Base-by-base conservation (phyloP, 2,888 invertebrate species). In the Dolomedes plantarius region DNA sequence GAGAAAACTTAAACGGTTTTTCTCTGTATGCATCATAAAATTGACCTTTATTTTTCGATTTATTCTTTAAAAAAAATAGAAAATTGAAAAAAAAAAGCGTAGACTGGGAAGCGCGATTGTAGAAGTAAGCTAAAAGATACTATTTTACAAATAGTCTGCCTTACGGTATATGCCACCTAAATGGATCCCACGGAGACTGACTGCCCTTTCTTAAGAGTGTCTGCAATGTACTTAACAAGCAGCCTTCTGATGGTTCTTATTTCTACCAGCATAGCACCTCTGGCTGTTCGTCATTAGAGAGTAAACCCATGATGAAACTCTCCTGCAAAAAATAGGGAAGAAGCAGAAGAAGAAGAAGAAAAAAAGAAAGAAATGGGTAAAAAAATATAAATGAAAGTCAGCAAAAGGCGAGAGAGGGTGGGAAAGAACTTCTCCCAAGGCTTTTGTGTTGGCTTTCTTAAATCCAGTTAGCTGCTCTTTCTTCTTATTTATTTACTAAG, bases 401-500 rank as follows among this genome's bases (percentile, higher is more conserved):
- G 56, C 31, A 41, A 46, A 36, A 72, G 11, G 27, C 31, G 41
- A 50, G 36, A 16, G 41, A 19, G 41, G n/a, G 46, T n/a, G n/a
- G n/a, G 27, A 67, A 69, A 56, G 62, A 69, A 62, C 29, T 69
- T 31, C 67, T 16, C n/a, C n/a, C 62, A 39, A 27, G 19, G 46
- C 79, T 71, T 82, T 75, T 82, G 82, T 82, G 74, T 46, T 82
- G 56, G 56, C 69, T 75, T 69, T 69, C 82, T 67, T 69, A 82
- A 82, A 82, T 82, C 82, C 82, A 75, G 82, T 82, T 82, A 82
- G 82, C 75, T 75, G 56, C 62, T 27, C 31, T 56, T 56, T 32
- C 56, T 56, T 56, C 67, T 50, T 28, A 28, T 36, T 67, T 76
- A 36, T 78, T 77, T 80, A 73, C 41, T 36, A 67, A 76, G 82